These are phyloP conservation scores for Alentia gelatinosa DNA, from an alignment of 2,888 invertebrate species.

Conservation along the genomic window DNA sequence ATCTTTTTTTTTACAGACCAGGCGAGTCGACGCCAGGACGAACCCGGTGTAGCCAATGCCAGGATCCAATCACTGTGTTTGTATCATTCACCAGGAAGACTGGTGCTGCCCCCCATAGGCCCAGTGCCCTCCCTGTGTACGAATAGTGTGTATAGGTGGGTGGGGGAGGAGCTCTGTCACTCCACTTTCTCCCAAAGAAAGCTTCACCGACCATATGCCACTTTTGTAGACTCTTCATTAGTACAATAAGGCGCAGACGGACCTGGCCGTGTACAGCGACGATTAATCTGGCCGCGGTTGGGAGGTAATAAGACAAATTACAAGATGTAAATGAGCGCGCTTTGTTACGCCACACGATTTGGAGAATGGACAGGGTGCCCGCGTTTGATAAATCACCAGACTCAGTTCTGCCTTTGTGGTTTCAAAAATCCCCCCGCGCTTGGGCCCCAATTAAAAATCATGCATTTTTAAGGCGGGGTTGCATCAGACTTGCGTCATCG, in stretches of 20 bases:
- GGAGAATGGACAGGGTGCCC: slow-evolving; percentile 10
- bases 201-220: not conserved
- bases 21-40: not conserved
- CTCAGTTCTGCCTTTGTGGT: slow-evolving; percentile 31
- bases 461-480: slow-evolving; percentile 39
- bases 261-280: not conserved
- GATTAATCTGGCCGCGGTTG: slow-evolving; percentile 1
- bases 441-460: slow-evolving; percentile 41
- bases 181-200: not conserved
- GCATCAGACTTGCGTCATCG: slow-evolving; percentile 31
- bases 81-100: slow-evolving; percentile 45
- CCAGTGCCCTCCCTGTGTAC: not conserved
- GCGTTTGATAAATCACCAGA: slow-evolving; percentile 40
- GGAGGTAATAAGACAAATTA: slow-evolving; percentile 30
- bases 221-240: not conserved
- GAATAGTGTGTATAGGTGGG: not conserved
- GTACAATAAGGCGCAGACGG: not conserved
- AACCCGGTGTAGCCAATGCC: not conserved
- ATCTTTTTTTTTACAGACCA: not conserved
- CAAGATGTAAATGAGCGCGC: slow-evolving; percentile 34
- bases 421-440: slow-evolving; percentile 30
- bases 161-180: not conserved
- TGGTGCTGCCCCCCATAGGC: too few relatives aligned
- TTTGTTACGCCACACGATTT: slow-evolving; percentile 17
- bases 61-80: slow-evolving; percentile 35